phyloP scores from a whole-genome alignment of 2,113 vertebrate species.

The Aphyosemion australe region DNA sequence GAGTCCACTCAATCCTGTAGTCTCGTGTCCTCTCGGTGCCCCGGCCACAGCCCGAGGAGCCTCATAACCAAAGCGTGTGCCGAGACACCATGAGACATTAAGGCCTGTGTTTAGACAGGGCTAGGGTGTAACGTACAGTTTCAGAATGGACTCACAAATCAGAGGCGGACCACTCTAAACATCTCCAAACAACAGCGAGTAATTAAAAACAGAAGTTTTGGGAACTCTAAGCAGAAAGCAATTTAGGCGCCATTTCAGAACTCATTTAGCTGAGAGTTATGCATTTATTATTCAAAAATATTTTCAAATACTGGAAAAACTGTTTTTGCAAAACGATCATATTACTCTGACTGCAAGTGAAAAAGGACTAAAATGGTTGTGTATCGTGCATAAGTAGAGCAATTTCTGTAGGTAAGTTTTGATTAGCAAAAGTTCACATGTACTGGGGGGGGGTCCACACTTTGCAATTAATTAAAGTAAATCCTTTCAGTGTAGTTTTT shows the following conservation, averaged over 20 bases:
- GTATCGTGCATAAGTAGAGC: constrained; percentile 50
- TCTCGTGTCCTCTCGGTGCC: constrained; percentile 57
- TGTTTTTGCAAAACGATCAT: constrained; percentile 56
- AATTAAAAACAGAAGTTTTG: constrained; percentile 12
- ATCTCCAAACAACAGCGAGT: constrained; percentile 14
- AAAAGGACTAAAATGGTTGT: constrained; percentile 49
- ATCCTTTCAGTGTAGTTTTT: constrained; percentile 80
- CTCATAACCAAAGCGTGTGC: constrained; percentile 55
- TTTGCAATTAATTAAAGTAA: constrained; percentile 82
- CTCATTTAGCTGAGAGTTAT: constrained; percentile 26
- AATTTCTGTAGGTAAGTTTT: constrained; percentile 54
- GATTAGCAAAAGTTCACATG: constrained; percentile 60
- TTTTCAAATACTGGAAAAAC: constrained; percentile 46
- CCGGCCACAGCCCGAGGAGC: constrained; percentile 58
- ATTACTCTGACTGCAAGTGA: constrained; percentile 33
- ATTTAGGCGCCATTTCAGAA: constrained; percentile 37
- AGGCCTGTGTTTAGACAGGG: constrained; percentile 61
- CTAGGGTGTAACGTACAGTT: constrained; percentile 60
- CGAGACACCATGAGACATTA: constrained; percentile 70
- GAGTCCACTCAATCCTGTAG: constrained; percentile 70
- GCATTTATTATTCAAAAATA: constrained; percentile 40
- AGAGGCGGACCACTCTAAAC: constrained; percentile 25
- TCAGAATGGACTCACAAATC: constrained; percentile 58
- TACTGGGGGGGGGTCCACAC: constrained; percentile 44
- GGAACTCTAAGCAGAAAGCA: neutral